Base-by-base conservation (phyloP, 2,113 vertebrate species). In the Ammospiza nelsoni region DNA sequence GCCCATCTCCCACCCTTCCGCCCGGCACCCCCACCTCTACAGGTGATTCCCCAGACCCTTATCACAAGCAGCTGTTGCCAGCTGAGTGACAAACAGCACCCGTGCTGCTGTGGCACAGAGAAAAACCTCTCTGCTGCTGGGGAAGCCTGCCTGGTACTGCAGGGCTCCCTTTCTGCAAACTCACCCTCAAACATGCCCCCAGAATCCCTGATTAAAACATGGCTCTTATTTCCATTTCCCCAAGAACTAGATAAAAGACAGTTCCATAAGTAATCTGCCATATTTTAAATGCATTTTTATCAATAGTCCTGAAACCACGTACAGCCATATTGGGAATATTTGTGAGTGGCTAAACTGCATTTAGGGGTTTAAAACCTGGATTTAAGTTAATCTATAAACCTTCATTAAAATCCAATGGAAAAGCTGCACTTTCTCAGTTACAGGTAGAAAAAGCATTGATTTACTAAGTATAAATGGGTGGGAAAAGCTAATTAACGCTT, bases 41-140 rank as follows among this genome's bases (percentile, higher is more conserved):
- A 98, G 97, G 98, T 98, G 97, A 98, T 96, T 91, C 96, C 69
- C 79, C 7, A 33, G 71, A 79, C 79, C 93, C 96, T 98, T 96
- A 97, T 97, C 96, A 82, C 89, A 72, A 94, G 96, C 98, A 98
- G 97, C 97, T 98, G 97, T 43, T 84, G 84, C 97, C 96, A 94
- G 15, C 96, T 76, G 94, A 97, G 95, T 21, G 66, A 96, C 95
- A 96, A 22, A 90, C 69, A 31, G 65, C 95, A 62, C 86, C 31
- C 15, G 43, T 2, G 59, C 67, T 35, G 67, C 75, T 3, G 1
- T 2, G 3, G 57, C 29, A 16, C 65, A 1, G 4, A 63, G 2
- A 12, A 51, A 51, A 94, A 7, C 24, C 65, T 49, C 49, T 20
- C 4, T 22, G 2, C 59, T 33, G 2, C 63, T 48, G 33, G 91